Percentiles rank a stretch among this genome's conserved stretches.
Evolutionary conservation across 1,140 invertebrate species (phyloP).

Genomic region (Homalodisca vitripennis): DNA sequence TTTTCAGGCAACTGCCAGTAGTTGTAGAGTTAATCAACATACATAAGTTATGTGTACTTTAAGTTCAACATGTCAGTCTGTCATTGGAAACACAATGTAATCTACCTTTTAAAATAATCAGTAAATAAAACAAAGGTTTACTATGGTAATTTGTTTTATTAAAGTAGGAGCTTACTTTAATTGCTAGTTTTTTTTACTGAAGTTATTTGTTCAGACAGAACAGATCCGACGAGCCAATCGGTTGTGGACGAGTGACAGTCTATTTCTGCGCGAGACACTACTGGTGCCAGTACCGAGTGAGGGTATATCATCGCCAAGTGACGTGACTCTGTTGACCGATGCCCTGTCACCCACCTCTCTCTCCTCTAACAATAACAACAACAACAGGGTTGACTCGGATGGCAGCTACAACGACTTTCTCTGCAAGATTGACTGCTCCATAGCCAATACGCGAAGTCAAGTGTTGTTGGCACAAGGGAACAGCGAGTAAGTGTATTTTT

Average conservation of each 20-base stretch:
- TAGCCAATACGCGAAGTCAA: slow-evolving; percentile 80
- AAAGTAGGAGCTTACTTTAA: not conserved
- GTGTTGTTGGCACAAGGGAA: slow-evolving; percentile 75
- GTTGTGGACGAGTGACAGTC: slow-evolving; percentile 84
- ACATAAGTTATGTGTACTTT: no score
- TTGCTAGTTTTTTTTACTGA: not conserved
- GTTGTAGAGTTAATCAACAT: no score
- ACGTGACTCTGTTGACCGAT: slow-evolving; percentile 4
- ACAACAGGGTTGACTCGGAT: slow-evolving; percentile 53
- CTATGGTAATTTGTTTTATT: not conserved
- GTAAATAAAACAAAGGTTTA: not conserved
- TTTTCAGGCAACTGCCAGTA: no score
- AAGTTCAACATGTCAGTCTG: no score
- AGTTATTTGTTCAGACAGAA: slow-evolving; percentile 70
- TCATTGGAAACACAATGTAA: no score
- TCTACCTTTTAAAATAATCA: not conserved
- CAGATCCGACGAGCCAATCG: slow-evolving; percentile 85
- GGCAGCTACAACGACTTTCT: slow-evolving; percentile 77
- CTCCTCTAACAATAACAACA: slow-evolving; percentile 25
- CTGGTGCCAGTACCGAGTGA: slow-evolving; percentile 38
- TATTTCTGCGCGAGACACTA: slow-evolving; percentile 48
- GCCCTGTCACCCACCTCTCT: not conserved
- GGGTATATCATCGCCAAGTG: slow-evolving; percentile 28
- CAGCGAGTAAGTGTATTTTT: slow-evolving; percentile 73
- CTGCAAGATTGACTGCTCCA: slow-evolving; percentile 81